Base-by-base conservation (phyloP, 2,888 invertebrate genomes). In the Drosophila trichaetosa region DNA sequence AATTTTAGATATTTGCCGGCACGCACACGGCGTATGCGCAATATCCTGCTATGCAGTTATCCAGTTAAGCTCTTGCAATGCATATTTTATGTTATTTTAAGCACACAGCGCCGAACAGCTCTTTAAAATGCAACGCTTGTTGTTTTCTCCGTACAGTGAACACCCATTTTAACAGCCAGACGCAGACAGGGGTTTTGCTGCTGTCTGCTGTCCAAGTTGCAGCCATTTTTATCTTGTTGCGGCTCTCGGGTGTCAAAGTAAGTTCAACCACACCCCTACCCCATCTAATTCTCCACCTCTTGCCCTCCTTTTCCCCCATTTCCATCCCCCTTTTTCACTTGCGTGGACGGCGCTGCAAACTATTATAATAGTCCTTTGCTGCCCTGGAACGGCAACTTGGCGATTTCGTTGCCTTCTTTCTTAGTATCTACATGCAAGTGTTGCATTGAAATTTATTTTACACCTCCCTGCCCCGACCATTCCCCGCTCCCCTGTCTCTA, bases 141-240 rank as follows among this genome's bases (percentile, higher is more conserved):
- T 75, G 40, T 51, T 49, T 42, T 46, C 24, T 48, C 7, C n/a
- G 29, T 31, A 57, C 57, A 57, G 57, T 57, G 11, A 4, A 29
- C 73, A 51, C 72, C 46, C 64, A 36, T 52, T 51, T 38, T 63
- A 33, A n/a, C 54, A 49, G 40, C 46, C 51, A 67, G 75, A 64
- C 77, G 2, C 16, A 72, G 67, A 60, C 77, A 58, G 29, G 27
- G 27, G 38, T 4, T 4, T n/a, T 21, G 33, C 21, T 16, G 33
- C 21, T 42, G 53, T 29, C 29, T 56, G 56, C 16, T 10, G 57
- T 51, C 38, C 68, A 54, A 71, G 52, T 78, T 63, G 79, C 58
- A 70, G 70, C 74, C 79, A 80, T 87, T 84, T 87, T 88, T 85
- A 87, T 84, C 83, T 85, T 78, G 75, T 80, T 85, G 83, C 68